Evolutionary conservation across 2,888 invertebrate genomes (phyloP), one percentile per base, ranked within the genome.

Genomic region (Perithous albicinctus): DNA sequence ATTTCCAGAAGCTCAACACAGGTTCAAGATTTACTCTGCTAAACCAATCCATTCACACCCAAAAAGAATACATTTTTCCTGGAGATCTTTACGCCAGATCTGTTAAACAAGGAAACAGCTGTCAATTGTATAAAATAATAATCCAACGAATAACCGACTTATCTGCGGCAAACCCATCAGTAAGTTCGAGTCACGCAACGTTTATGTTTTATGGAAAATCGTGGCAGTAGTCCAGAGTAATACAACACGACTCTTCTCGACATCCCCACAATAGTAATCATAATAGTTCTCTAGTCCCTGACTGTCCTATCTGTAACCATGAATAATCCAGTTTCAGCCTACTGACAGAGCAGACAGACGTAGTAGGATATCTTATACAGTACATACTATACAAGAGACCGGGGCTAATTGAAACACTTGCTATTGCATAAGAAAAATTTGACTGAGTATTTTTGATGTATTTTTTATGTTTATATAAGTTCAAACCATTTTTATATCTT

Each of bases 271-370:
- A 23, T 51, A 51, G 20, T 48, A 29, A 43, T 29, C 8, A 12
- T 38, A 64, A 64, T 64, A 41, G 63, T 43, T 26, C 15, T n/a
- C 8, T 26, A 23, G 15, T 26, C 15, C 26, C 15, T n/a, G 15
- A 43, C 18, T 10, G 23, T 72, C 56, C 41, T 63, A 69, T 78
- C 78, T 59, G 32, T 12, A 38, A 56, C 54, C 67, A 81, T 81
- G 77, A 81, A 81, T 81, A 81, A 77, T 77, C 80, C 77, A 73
- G 46, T 81, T 73, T 67, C 54, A 63, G 73, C 54, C 43, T 73
- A 56, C 61, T 73, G 73, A 77, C 81, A 72, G 29, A 41, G 38
- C 63, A 15, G 48, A 48, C 61, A 29, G 51, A 51, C 29, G 63
- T 74, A 56, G 48, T 73, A 23, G 26, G 32, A 59, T 20, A 80